Percentiles rank a stretch among this genome's conserved stretches.
phyloP scores from a whole-genome alignment of 2,113 vertebrate genomes.

The Phaethornis superciliosus region DNA sequence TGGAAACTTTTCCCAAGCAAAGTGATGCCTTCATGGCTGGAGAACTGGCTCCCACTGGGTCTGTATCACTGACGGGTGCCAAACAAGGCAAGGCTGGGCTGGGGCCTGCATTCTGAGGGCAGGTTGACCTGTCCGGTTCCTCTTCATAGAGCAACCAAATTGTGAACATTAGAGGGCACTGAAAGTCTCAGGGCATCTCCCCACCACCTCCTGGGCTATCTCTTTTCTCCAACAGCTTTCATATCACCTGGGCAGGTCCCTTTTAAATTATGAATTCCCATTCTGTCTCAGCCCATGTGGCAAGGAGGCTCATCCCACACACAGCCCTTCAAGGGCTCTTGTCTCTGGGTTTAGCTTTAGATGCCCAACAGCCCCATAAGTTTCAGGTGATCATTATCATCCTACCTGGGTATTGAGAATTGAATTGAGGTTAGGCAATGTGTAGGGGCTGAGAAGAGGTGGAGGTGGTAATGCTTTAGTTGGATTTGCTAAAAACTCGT shows the following conservation, averaged over 20 bases:
- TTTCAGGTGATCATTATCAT: neutral
- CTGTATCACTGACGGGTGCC: neutral
- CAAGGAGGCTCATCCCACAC: neutral
- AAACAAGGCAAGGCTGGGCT: neutral
- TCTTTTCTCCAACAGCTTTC: neutral
- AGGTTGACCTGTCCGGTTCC: neutral
- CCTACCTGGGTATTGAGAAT: neutral
- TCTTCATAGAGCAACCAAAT: neutral
- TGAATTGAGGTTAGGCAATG: neutral
- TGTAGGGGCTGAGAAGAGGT: neutral
- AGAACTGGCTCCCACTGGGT: accelerated
- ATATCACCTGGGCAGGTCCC: neutral
- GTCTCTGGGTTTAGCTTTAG: neutral
- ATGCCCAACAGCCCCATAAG: neutral
- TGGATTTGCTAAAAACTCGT: neutral
- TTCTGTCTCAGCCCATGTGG: neutral
- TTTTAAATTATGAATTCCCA: neutral
- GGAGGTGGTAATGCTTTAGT: neutral
- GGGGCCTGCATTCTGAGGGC: neutral
- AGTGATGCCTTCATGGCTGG: neutral
- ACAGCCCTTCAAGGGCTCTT: neutral
- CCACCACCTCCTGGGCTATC: neutral
- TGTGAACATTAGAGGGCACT: neutral
- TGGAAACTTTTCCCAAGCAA: neutral
- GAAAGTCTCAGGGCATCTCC: neutral